Evolutionary conservation across 35 echinoderm and acorn worm genomes (phyloP).

Genomic region (Ptychodera flava): DNA sequence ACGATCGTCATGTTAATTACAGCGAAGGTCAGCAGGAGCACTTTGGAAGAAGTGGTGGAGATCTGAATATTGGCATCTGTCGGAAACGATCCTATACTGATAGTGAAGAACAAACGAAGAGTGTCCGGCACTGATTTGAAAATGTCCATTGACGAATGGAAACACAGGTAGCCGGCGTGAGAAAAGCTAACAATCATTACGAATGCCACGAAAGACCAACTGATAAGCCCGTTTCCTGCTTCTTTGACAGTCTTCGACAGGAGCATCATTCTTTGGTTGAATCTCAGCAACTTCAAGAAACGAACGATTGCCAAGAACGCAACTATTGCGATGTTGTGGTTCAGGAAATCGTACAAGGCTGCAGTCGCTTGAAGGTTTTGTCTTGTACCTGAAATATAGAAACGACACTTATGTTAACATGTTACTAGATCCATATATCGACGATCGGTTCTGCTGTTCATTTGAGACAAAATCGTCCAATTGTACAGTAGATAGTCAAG

Average conservation of each 20-base stretch:
- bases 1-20: not conserved
- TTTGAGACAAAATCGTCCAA: no score
- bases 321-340: constrained; percentile 28
- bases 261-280: constrained; percentile 72
- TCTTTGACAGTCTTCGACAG: constrained; percentile 54
- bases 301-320: constrained; percentile 67
- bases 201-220: constrained; percentile 68
- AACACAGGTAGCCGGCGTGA: constrained; percentile 58
- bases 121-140: constrained; percentile 52
- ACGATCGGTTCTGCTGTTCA: no score
- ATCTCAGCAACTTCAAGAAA: constrained; percentile 64
- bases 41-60: no score
- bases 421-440: not conserved
- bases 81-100: no score
- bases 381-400: not conserved
- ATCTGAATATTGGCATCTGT: no score
- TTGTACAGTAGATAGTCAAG: no score
- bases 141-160: constrained; percentile 35
- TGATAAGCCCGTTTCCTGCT: constrained; percentile 46
- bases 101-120: constrained; percentile 65
- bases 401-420: not conserved
- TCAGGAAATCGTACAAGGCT: not conserved
- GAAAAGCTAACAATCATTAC: constrained; percentile 66
- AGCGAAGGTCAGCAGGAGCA: not conserved
- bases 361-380: not conserved